Evolutionary conservation across 1,140 invertebrate genomes (phyloP).

Genomic region (Archegozetes longisetosus): DNA sequence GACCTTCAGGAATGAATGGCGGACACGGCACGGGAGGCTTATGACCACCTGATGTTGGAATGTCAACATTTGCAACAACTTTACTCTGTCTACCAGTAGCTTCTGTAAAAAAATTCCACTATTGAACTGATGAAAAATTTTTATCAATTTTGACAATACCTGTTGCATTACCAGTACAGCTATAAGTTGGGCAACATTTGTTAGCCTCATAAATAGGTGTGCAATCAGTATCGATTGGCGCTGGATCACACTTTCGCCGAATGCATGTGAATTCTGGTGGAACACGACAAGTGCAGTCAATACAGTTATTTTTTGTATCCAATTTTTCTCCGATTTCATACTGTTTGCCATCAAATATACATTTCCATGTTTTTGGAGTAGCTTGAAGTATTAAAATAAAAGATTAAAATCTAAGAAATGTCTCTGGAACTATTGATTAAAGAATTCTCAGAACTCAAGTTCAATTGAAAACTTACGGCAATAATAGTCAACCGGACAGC

Average conservation of each 20-base stretch:
- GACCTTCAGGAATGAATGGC: neutral
- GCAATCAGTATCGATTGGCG: neutral
- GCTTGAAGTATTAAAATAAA: neutral
- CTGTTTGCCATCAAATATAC: conserved; percentile 1
- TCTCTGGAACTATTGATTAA: neutral
- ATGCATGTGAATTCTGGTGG: conserved; percentile 22
- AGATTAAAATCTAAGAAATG: neutral
- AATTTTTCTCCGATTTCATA: conserved; percentile 3
- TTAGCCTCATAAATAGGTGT: too few species aligned
- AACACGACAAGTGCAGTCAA: conserved; percentile 20
- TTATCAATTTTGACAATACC: too few species aligned
- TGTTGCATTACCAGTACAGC: too few species aligned
- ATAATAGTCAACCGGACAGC: conserved; percentile 22
- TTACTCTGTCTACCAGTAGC: too few species aligned
- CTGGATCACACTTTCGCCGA: conserved; percentile 7
- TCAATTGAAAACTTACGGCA: conserved; percentile 15
- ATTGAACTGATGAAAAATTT: too few species aligned
- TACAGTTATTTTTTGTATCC: conserved; percentile 7
- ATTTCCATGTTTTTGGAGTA: neutral
- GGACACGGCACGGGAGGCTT: too few species aligned
- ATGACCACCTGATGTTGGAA: too few species aligned
- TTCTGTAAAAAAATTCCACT: too few species aligned
- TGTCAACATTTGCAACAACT: too few species aligned
- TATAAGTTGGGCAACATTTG: too few species aligned
- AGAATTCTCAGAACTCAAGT: neutral